Evolutionary conservation across 92 coral and sea anemone species (phyloP).

Genomic region (Epizoanthus stellaris): DNA sequence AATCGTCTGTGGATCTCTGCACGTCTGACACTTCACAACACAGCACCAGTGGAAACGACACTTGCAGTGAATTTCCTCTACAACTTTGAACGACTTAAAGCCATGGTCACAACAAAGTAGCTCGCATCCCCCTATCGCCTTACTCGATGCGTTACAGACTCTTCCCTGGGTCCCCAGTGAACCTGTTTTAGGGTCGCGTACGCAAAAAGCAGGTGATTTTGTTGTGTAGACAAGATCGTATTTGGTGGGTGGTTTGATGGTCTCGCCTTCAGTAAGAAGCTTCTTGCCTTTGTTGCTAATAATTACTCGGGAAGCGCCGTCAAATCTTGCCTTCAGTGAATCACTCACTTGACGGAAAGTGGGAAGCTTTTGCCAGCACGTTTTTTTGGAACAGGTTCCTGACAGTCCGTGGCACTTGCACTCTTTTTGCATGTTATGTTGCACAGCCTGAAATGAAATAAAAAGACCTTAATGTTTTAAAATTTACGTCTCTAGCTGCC

Average conservation of each 20-base stretch:
- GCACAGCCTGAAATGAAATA: conserved; percentile 80
- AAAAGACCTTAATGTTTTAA: conserved; percentile 19
- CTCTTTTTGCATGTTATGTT: conserved; percentile 70
- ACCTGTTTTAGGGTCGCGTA: conserved; percentile 68
- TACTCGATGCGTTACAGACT: conserved; percentile 78
- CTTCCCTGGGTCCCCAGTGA: conserved; percentile 91
- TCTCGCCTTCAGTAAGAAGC: conserved; percentile 70
- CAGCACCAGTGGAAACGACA: conserved; percentile 96
- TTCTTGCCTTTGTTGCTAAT: conserved; percentile 77
- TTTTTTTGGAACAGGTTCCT: conserved; percentile 74
- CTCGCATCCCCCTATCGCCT: conserved; percentile 89
- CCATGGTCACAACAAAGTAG: conserved; percentile 89
- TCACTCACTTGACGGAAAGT: conserved; percentile 75
- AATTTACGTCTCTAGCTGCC: no score
- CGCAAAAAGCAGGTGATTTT: conserved; percentile 91
- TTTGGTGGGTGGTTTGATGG: conserved; percentile 87
- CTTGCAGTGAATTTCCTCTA: conserved; percentile 68
- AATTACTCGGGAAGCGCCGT: conserved; percentile 88
- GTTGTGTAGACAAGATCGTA: conserved; percentile 91
- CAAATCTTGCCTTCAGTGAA: conserved; percentile 80
- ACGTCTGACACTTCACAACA: conserved; percentile 77
- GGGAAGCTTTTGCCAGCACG: conserved; percentile 87
- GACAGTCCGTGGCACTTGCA: conserved; percentile 98
- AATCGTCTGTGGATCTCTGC: conserved; percentile 59
- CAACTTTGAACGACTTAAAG: conserved; percentile 37